Evolutionary conservation across 2,888 invertebrate species (phyloP), one percentile per base, ranked within the genome.

Genomic region (Mongoloraphidia duomilia): DNA sequence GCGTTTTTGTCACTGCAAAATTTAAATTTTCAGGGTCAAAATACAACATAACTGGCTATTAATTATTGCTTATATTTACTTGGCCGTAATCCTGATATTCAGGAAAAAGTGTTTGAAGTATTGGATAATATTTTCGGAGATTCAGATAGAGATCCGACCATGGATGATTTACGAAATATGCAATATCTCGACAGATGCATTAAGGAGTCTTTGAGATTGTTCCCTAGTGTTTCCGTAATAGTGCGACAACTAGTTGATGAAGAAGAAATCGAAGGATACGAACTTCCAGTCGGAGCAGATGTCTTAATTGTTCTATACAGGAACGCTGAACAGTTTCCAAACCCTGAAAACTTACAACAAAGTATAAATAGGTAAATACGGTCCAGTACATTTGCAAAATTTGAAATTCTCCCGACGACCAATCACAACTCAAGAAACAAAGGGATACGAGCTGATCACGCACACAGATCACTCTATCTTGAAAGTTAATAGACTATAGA

Each of bases 1-100:
- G 38, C 41, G 6, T 26, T 26, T 26, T 26, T 26, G 26, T 26
- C 26, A 26, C 26, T 26, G 14, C 35, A 37, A 9, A 17, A 45
- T 12, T 14, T 41, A 43, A 34, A 37, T 41, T 35, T 51, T n/a
- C 50, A 58, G 58, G 58, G 58, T 12, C 55, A 56, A 37, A 54
- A 76, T 55, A 76, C 75, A 9, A 75, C 75, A 2, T 67, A 74
- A 3, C 64, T 72, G n/a, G 73, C 68, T 1, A 64, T 71, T 41
- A 66, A 64, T 57, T 76, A 71, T 69, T 64, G 69, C 10, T 55
- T 71, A 9, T 69, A 70, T 55, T 59, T 72, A 42, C 61, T 75
- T 43, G 74, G 72, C 5, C 57, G 61, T 17, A 56, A 75, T 56
- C 67, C 66, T 0, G 63, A 68, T 2, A 62, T 71, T 12, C 44